phyloP scores from a whole-genome alignment of 2,888 invertebrate species.

The Branchellion lobata region DNA sequence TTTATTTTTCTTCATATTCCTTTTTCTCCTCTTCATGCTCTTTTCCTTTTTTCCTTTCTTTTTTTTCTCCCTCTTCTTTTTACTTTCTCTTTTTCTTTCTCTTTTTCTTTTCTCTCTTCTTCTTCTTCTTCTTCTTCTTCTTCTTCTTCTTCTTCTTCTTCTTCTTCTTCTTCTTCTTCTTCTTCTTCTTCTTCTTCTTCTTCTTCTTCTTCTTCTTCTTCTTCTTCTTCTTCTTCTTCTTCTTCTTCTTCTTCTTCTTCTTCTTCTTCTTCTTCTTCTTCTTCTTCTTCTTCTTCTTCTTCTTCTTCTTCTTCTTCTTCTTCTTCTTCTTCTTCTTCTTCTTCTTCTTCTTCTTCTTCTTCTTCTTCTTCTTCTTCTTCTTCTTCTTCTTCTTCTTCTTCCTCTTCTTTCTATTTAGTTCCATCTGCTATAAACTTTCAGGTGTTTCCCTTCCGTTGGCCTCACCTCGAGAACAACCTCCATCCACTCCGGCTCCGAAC shows the following conservation, averaged over 20 bases:
- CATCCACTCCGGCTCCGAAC: too few relatives aligned
- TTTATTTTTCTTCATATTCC: not conserved
- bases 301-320: constrained; percentile 9
- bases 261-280: constrained; percentile 9
- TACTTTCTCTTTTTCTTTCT: too few relatives aligned
- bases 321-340: constrained; percentile 9
- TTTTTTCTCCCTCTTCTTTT: not conserved
- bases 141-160: not conserved
- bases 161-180: constrained; percentile 1
- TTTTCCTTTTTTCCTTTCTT: not conserved
- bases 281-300: constrained; percentile 9
- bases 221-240: constrained; percentile 9
- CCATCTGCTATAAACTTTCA: too few relatives aligned
- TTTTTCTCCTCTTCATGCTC: not conserved
- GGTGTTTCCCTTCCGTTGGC: too few relatives aligned
- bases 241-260: constrained; percentile 9
- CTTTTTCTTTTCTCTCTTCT: not conserved
- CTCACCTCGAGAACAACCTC: too few relatives aligned
- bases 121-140: constrained; percentile 12
- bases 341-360: constrained; percentile 9
- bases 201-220: not conserved
- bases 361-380: constrained; percentile 9
- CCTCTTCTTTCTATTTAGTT: not conserved
- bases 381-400: constrained; percentile 9
- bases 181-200: not conserved